Evolutionary conservation across 2,888 invertebrate species (phyloP).

Genomic region (Zygothrica quintamaculata): DNA sequence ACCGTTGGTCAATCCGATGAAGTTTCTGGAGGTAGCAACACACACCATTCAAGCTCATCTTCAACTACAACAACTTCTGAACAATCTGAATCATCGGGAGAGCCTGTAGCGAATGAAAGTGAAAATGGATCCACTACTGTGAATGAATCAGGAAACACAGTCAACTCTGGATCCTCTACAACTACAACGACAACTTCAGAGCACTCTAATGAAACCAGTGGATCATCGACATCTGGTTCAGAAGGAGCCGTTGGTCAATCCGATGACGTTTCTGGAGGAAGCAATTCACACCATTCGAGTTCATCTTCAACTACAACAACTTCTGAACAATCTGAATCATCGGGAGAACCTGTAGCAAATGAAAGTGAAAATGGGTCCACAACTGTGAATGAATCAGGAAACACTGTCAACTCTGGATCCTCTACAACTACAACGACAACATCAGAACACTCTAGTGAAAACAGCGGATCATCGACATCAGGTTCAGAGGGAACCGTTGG

Average conservation of each 20-base stretch:
- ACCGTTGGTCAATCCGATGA: background rate
- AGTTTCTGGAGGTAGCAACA: background rate
- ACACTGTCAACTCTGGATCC: conserved; percentile 7
- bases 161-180: background rate
- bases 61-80: background rate
- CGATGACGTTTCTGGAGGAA: background rate
- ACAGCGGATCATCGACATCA: background rate
- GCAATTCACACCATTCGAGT: background rate
- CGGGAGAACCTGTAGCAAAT: background rate
- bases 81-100: background rate
- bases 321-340: background rate
- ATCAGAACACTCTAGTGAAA: background rate
- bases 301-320: background rate
- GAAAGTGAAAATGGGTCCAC: background rate
- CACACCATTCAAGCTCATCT: conserved; percentile 3
- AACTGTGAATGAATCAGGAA: conserved; percentile 6
- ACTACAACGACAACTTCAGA: background rate
- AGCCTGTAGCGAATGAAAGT: background rate
- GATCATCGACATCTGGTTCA: background rate
- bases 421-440: conserved; percentile 20
- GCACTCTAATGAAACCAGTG: background rate
- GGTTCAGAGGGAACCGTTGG: background rate
- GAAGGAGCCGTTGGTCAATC: background rate
- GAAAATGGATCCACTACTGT: background rate
- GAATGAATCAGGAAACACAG: background rate